Conservation (phyloP, 1,140 invertebrate genomes). For the Drosophila prosaltans region DNA sequence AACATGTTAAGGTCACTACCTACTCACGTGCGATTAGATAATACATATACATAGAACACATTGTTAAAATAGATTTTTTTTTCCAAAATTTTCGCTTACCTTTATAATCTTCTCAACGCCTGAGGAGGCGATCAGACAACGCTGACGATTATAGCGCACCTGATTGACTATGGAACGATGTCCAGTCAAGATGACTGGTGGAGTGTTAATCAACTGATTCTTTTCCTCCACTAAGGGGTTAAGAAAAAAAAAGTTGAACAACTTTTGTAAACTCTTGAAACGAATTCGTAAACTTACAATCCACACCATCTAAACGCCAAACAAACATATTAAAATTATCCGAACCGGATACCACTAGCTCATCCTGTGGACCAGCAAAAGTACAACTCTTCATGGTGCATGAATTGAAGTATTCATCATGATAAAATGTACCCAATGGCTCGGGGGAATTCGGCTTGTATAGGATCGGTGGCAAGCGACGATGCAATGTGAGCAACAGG, state of each 20-base stretch:
- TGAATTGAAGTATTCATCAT: constrained; percentile 96
- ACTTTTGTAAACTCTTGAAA: not conserved
- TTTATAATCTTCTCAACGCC: constrained; percentile 98
- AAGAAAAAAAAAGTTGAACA: no score
- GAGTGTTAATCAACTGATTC: constrained; percentile 86
- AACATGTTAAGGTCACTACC: constrained; percentile 6
- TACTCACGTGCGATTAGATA: constrained; percentile 1
- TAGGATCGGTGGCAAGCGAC: constrained; percentile 92
- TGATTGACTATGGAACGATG: constrained; percentile 98
- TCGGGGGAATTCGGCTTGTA: constrained; percentile 88
- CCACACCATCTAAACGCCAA: constrained; percentile 90
- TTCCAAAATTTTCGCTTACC: constrained; percentile 79
- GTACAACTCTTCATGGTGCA: constrained; percentile 98
- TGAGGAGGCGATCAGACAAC: constrained; percentile 94
- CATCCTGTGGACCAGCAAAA: constrained; percentile 95
- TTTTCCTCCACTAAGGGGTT: constrained; percentile 67
- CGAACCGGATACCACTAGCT: constrained; percentile 95
- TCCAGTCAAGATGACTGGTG: constrained; percentile 93
- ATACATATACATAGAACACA: not conserved
- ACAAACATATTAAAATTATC: constrained; percentile 98
- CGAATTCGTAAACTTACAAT: constrained; percentile 80
- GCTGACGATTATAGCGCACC: constrained; percentile 94
- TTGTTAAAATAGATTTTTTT: not conserved
- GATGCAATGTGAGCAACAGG: constrained; percentile 91
- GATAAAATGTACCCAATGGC: constrained; percentile 93